A percentile compares a stretch with the other conserved stretches of the same genome.
These are phyloP conservation scores for Dendroctonus ponderosae DNA, from an alignment of 1,140 invertebrate species.

Conservation along the genomic window DNA sequence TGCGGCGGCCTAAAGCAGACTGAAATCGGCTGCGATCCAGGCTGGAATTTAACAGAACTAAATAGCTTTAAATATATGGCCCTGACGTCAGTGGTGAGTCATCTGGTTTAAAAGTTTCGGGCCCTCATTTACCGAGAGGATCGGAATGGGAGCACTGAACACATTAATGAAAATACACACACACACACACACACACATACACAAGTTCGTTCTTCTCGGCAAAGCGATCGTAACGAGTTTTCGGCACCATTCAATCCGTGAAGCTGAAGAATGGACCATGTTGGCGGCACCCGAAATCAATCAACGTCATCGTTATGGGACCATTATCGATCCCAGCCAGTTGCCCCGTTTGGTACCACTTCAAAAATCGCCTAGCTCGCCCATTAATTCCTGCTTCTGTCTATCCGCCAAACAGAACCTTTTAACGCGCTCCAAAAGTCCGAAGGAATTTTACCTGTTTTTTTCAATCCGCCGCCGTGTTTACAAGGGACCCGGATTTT, in stretches of 20 bases:
- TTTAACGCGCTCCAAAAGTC: not conserved
- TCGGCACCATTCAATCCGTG: not conserved
- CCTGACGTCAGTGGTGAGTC: slow-evolving; percentile 24
- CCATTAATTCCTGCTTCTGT: not conserved
- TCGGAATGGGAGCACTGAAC: slow-evolving; percentile 7
- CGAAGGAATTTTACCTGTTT: slow-evolving; percentile 32
- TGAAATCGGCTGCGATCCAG: not conserved
- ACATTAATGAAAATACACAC: slow-evolving; percentile 25
- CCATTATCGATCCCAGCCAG: not conserved
- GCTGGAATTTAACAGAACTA: slow-evolving; percentile 8
- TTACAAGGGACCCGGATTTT: slow-evolving; percentile 28
- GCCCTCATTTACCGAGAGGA: slow-evolving; percentile 5
- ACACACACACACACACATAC: too few relatives aligned
- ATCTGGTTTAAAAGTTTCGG: slow-evolving; percentile 18
- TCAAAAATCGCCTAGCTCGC: not conserved
- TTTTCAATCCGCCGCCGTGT: slow-evolving; percentile 15
- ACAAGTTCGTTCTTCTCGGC: not conserved
- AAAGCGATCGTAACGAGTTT: not conserved
- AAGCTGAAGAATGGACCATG: not conserved
- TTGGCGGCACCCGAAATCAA: not conserved
- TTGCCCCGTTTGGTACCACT: not conserved
- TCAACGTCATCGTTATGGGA: not conserved
- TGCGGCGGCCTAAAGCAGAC: not conserved
- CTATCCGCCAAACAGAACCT: not conserved
- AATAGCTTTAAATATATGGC: slow-evolving; percentile 27